These are phyloP conservation scores for Numenius phaeopus DNA, from an alignment of 2,797 vertebrate genomes.

Conservation along the genomic window DNA sequence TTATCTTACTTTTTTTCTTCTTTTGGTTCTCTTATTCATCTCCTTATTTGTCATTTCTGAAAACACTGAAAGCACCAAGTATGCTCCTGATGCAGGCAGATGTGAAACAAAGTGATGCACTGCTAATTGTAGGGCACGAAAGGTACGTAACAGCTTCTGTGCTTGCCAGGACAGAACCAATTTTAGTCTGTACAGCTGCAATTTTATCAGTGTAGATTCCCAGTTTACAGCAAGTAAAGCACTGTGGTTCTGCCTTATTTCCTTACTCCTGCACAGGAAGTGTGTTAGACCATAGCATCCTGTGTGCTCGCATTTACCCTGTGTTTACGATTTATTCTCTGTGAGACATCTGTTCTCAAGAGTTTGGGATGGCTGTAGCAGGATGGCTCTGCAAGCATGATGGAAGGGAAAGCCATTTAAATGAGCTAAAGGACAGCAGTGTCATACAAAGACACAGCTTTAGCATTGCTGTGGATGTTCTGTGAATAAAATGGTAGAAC, in stretches of 20 bases:
- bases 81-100: constrained; percentile 45
- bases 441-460: background rate
- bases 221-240: constrained; percentile 43
- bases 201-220: constrained; percentile 27
- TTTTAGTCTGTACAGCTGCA: constrained; percentile 55
- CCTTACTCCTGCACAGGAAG: background rate
- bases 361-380: background rate
- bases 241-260: constrained; percentile 14
- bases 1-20: background rate
- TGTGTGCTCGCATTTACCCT: background rate
- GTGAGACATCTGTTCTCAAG: background rate
- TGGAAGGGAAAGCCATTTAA: background rate
- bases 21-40: constrained; percentile 3
- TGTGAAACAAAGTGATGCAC: background rate
- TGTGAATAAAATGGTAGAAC: background rate
- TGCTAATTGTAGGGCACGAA: background rate
- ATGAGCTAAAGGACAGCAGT: background rate
- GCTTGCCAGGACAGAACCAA: constrained; percentile 30
- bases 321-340: background rate
- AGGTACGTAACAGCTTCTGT: background rate
- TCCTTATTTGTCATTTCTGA: background rate
- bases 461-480: background rate
- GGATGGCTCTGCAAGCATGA: background rate
- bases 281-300: background rate
- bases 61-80: constrained; percentile 36